Percentiles rank a stretch among this genome's conserved stretches.
These are phyloP conservation scores for Ibycter americanus DNA, from an alignment of 2,797 vertebrate species.

Conservation along the genomic window DNA sequence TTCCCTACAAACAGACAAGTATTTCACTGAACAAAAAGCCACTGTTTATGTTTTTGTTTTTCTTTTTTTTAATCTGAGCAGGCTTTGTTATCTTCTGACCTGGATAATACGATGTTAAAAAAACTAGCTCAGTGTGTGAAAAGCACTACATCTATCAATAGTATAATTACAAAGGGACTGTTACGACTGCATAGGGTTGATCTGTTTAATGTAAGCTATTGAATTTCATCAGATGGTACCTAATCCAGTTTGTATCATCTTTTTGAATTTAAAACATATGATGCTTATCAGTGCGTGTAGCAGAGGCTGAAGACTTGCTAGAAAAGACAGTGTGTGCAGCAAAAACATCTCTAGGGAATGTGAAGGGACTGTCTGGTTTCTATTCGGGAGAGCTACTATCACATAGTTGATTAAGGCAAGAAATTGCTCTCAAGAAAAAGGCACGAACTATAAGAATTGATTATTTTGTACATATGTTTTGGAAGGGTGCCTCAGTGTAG, in stretches of 20 bases:
- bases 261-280: neutral
- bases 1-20: neutral
- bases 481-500: neutral
- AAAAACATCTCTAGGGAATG: neutral
- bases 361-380: neutral
- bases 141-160: neutral
- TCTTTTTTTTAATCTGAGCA: neutral
- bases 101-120: neutral
- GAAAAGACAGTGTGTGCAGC: neutral
- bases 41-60: neutral
- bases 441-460: too few species aligned
- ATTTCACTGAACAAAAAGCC: neutral
- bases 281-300: neutral
- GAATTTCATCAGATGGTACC: neutral
- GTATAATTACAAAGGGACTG: neutral
- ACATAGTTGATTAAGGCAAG: neutral
- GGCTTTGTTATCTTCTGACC: neutral
- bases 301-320: neutral
- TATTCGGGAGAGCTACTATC: neutral
- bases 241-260: neutral
- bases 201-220: neutral
- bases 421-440: fast-evolving
- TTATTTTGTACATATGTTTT: neutral
- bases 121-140: neutral
- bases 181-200: neutral